phyloP scores from a whole-genome alignment of 37 sponge, comb jelly and placozoan species.

The Hormiphora californensis region DNA sequence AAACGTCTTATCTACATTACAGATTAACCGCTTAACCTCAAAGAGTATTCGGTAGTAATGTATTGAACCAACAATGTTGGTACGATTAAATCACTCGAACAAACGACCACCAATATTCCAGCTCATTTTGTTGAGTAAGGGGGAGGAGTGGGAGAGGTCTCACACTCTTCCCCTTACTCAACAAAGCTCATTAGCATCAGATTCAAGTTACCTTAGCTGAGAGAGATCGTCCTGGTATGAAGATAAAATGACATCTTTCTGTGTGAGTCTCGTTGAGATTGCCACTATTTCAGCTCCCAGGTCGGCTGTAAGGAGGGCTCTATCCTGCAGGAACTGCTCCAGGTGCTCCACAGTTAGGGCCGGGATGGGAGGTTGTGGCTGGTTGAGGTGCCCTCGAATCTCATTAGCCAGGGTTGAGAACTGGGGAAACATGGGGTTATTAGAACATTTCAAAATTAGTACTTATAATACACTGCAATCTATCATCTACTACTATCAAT shows the following conservation, averaged over 20 bases:
- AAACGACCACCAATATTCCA: no score
- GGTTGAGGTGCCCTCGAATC: conserved; percentile 1
- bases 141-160: no score
- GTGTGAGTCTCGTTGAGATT: conserved; percentile 7
- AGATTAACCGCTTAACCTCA: no score
- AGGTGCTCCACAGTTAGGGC: background rate
- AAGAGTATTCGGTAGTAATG: no score
- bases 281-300: background rate
- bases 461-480: no score
- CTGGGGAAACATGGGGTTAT: background rate
- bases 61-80: no score
- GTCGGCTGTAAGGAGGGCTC: conserved; percentile 38
- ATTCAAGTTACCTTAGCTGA: no score
- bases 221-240: background rate
- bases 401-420: conserved; percentile 34
- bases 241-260: background rate
- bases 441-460: background rate
- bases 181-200: no score
- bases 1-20: no score
- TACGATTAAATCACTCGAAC: no score
- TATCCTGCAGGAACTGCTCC: conserved; percentile 23
- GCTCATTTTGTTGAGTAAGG: no score
- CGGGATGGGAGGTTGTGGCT: conserved; percentile 31
- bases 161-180: no score
- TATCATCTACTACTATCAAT: background rate